A percentile compares a stretch with the other conserved stretches of the same genome.
Evolutionary conservation across 2,888 invertebrate genomes (phyloP).

Genomic region (Chrysina gloriosa): DNA sequence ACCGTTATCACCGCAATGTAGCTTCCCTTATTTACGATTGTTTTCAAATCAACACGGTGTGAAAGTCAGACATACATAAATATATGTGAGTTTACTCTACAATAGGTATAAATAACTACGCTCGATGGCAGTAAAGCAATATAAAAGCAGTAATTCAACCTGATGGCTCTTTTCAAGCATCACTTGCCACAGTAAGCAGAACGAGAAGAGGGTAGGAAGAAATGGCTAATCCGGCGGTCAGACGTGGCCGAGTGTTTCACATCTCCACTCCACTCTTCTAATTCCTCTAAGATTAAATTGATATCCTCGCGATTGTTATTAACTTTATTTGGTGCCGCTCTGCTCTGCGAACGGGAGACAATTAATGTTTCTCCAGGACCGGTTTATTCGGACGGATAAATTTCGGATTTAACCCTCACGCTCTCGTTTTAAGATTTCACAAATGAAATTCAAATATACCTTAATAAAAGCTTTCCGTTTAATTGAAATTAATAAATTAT

Average conservation of each 20-base stretch:
- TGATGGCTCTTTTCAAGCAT: slow-evolving; percentile 37
- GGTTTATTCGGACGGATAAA: slow-evolving; percentile 1
- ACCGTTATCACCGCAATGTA: no score
- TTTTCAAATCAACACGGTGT: background rate
- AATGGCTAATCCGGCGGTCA: slow-evolving; percentile 34
- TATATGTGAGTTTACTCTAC: slow-evolving; percentile 16
- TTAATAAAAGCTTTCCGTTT: background rate
- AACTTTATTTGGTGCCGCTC: slow-evolving; percentile 42
- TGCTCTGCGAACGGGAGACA: slow-evolving; percentile 24
- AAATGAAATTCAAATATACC: slow-evolving; percentile 7
- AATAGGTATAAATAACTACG: slow-evolving; percentile 31
- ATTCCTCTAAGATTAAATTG: slow-evolving; percentile 45
- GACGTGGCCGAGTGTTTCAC: slow-evolving; percentile 29
- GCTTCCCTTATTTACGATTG: background rate
- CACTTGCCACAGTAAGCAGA: slow-evolving; percentile 25
- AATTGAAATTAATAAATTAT: slow-evolving; percentile 2
- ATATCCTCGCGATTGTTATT: slow-evolving; percentile 46
- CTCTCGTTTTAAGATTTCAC: background rate
- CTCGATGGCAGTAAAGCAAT: slow-evolving; percentile 17
- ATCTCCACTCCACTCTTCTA: slow-evolving; percentile 35
- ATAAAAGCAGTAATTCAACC: slow-evolving; percentile 34
- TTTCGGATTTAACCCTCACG: slow-evolving; percentile 8
- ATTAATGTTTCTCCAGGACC: slow-evolving; percentile 29
- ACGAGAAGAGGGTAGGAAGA: slow-evolving; percentile 28
- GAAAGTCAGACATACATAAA: slow-evolving; percentile 9